Percentiles rank a stretch among this genome's conserved stretches.
These are phyloP conservation scores for Drosophila rellima DNA, from an alignment of 2,888 invertebrate species.

Conservation along the genomic window DNA sequence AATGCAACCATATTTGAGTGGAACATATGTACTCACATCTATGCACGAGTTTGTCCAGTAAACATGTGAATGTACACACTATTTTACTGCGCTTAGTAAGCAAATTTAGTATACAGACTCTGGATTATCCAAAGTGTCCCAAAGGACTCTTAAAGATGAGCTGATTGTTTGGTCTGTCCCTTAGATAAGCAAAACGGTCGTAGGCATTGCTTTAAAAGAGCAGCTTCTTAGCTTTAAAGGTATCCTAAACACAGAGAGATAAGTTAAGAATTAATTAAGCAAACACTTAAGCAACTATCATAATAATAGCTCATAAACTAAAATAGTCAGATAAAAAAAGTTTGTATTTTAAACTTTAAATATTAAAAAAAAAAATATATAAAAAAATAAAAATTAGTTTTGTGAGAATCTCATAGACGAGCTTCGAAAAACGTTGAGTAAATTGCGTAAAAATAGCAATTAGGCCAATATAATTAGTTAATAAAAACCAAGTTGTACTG, in stretches of 20 bases:
- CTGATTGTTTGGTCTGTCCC: conserved; percentile 17
- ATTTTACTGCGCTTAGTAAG: conserved; percentile 45
- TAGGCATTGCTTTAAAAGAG: conserved; percentile 14
- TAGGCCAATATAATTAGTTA: conserved; percentile 8
- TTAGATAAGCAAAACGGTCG: conserved; percentile 3
- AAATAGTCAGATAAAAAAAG: neutral
- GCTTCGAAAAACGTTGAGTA: too few species aligned
- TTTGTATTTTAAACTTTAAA: neutral
- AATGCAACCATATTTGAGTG: conserved; percentile 19
- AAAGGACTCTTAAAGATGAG: conserved; percentile 44
- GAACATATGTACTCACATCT: conserved; percentile 16
- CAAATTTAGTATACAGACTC: conserved; percentile 47
- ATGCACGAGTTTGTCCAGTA: conserved; percentile 22
- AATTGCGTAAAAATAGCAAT: neutral
- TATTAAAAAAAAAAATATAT: too few species aligned
- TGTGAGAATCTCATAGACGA: too few species aligned
- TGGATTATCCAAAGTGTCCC: conserved; percentile 51
- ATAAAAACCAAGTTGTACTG: neutral
- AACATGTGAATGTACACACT: conserved; percentile 37
- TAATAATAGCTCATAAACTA: neutral
- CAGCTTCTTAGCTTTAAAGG: conserved; percentile 2
- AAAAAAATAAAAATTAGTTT: too few species aligned
- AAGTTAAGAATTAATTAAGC: neutral
- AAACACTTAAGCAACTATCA: neutral
- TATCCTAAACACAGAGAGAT: neutral